phyloP scores from a whole-genome alignment of 2,888 invertebrate genomes.

The Mythimna impura region DNA sequence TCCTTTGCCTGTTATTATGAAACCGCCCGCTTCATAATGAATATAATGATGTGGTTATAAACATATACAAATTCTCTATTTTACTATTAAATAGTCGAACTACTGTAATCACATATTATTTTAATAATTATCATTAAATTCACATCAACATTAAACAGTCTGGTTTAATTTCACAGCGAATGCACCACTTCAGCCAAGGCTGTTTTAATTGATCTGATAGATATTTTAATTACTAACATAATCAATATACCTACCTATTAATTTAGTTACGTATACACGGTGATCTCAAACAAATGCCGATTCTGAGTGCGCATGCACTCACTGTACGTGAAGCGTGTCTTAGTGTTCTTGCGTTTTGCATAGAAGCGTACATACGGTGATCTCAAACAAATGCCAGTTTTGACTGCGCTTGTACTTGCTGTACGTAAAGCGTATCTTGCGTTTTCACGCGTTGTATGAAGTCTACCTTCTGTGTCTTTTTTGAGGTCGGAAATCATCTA shows the following conservation, averaged over 20 bases:
- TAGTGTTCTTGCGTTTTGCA: too few species aligned
- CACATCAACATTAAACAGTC: not conserved
- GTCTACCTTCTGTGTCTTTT: not conserved
- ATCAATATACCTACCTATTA: slow-evolving; percentile 2
- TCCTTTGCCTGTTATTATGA: too few species aligned
- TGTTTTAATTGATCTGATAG: not conserved
- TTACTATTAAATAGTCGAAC: not conserved
- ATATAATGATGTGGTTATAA: not conserved
- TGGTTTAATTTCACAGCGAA: not conserved
- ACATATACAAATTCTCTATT: not conserved
- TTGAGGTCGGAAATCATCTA: too few species aligned
- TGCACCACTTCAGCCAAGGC: not conserved
- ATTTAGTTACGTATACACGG: too few species aligned
- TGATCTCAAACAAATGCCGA: too few species aligned
- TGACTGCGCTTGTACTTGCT: too few species aligned
- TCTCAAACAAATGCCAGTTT: too few species aligned
- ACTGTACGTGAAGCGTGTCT: too few species aligned
- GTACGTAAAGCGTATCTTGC: too few species aligned
- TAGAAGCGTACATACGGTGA: too few species aligned
- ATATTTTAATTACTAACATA: slow-evolving; percentile 28
- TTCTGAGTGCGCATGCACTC: too few species aligned
- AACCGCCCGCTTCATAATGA: not conserved
- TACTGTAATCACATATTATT: not conserved
- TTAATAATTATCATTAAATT: not conserved
- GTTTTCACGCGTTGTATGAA: too few species aligned